Base-by-base conservation (phyloP, 2,888 invertebrate species). In the Thymelicus sylvestris region DNA sequence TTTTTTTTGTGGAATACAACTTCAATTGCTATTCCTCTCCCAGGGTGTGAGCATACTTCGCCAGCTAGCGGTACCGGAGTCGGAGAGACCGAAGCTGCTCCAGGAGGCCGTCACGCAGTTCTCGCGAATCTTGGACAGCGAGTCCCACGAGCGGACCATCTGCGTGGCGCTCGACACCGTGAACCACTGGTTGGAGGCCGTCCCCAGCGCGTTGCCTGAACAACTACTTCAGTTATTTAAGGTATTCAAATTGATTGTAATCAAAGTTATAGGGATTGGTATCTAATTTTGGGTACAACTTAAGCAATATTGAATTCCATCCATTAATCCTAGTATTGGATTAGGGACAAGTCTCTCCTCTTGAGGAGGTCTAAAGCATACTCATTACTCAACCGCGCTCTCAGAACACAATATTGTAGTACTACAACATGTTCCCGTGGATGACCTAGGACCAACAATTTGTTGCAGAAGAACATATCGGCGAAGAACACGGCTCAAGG, bases 131-230 rank as follows among this genome's bases (percentile, higher is more conserved):
- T 92, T 99, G 57, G 97, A 97, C 82, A 95, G 95, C 64, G 99
- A 99, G 95, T 97, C 97, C 47, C 98, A 99, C 86, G 99, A 99
- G 89, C 97, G 97, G 82, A 98, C 98, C 0, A 90, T 98, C 67
- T 95, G 97, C 74, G 96, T 96, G 78, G 96, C 97, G 7, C 92
- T 98, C 38, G 96, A 97, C 80, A 96, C 97, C 95, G 95, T 98
- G 87, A 95, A 96, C 7, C 86, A 96, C 38, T 99, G 98, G 99
- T 95, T 96, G 65, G 82, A 87, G 15, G 95, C 73, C 10, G 78
- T 81, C 8, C 90, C 90, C 0, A 94, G 91, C n/a, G 95, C 95
- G 74, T 90, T 97, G 48, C 96, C 76, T 0, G 77, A 78, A 7
- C 75, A 77, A 76, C 89, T 97, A 10, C 87, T 96, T 0, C 95